phyloP scores from a whole-genome alignment of 2,888 invertebrate genomes.

The Xestia ashworthii region DNA sequence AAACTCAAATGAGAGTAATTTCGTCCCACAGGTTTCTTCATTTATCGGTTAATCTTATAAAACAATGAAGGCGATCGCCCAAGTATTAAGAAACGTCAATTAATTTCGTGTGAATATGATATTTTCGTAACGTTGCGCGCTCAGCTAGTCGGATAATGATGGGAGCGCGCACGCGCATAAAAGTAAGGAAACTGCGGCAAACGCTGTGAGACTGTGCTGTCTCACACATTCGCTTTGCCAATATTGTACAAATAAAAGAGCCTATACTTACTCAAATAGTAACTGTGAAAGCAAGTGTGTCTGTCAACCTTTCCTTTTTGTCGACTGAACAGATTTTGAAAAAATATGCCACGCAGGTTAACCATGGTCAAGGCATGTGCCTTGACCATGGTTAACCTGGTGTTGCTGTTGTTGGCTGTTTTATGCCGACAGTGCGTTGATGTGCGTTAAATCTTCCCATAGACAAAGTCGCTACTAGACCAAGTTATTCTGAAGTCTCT shows the following conservation, averaged over 20 bases:
- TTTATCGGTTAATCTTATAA: constrained; percentile 60
- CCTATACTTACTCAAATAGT: not conserved
- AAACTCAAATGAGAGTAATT: constrained; percentile 44
- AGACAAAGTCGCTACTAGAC: not conserved
- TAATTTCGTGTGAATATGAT: constrained; percentile 69
- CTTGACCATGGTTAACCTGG: no score
- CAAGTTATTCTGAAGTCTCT: not conserved
- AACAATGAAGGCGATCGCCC: constrained; percentile 62
- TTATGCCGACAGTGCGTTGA: not conserved
- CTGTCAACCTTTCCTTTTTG: no score
- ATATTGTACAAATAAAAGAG: constrained; percentile 36
- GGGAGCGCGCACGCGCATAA: constrained; percentile 60
- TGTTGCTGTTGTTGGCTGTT: not conserved
- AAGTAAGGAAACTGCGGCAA: constrained; percentile 53
- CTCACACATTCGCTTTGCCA: constrained; percentile 41
- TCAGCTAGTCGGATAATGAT: constrained; percentile 57
- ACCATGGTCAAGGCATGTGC: not conserved
- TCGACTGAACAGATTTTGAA: not conserved
- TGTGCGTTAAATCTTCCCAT: not conserved
- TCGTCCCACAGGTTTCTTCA: constrained; percentile 58
- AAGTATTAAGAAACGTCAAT: constrained; percentile 65
- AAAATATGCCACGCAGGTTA: not conserved
- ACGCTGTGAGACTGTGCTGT: constrained; percentile 46
- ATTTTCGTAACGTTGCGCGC: constrained; percentile 67
- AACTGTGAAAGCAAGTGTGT: not conserved